Base-by-base conservation (phyloP, 2,888 invertebrate species). In the Bibio marci region DNA sequence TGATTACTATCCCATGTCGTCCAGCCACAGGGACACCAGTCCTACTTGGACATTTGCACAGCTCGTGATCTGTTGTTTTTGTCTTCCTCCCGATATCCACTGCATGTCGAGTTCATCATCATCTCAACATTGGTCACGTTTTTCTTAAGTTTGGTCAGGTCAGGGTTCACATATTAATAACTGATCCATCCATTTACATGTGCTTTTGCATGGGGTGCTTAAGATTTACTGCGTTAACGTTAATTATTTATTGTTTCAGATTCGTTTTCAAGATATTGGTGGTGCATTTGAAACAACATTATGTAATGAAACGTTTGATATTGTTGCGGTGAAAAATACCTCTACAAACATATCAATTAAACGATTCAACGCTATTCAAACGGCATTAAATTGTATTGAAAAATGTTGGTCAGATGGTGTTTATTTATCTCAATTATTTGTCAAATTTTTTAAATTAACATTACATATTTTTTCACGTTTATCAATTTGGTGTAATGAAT, bases 241-340 rank as follows among this genome's bases (percentile, higher is more conserved):
- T n/a, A n/a, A n/a, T n/a, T n/a, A n/a, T n/a, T n/a, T n/a, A n/a
- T n/a, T n/a, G n/a, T n/a, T n/a, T 19, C 17, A 39, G 36, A 85
- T 90, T 48, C 71, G 90, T 47, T 92, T 90, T 64, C 92, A 92
- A 67, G 87, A 91, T 64, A 85, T 94, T 54, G 88, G 86, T 39
- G 80, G 81, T 47, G 64, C 49, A 10, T 53, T 58, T 15, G 61
- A 62, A 41, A 49, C 49, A 1, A 41, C 47, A 6, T 8, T 22
- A 6, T 41, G 60, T 34, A 56, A 54, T 15, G 55, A 56, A 8
- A 25, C 55, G 7, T 41, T 59, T 1, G 46, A 48, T 25, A 50
- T 42, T 15, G 14, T 26, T 35, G 14, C 26, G 7, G 13, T 14
- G 12, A 15, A 22, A 18, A 32, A 19, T 31, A 14, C 3, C 22